Percentiles rank a stretch among this genome's conserved stretches.
Evolutionary conservation across 2,888 invertebrate genomes (phyloP).

Genomic region (Balanococcus diminutus): DNA sequence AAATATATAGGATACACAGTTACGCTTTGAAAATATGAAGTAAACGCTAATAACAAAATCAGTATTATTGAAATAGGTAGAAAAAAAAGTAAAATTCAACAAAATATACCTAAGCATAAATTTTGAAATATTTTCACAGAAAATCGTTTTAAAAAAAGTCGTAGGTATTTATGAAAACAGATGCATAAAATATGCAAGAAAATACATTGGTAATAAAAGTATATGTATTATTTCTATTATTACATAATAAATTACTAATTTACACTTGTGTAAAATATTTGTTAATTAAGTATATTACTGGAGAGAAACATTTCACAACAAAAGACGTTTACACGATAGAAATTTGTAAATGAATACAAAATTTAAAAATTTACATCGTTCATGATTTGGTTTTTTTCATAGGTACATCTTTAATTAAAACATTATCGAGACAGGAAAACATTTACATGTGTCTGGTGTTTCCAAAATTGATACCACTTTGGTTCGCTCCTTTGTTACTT

Average conservation of each 20-base stretch:
- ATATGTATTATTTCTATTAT: slow-evolving; percentile 5
- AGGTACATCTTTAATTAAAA: slow-evolving; percentile 7
- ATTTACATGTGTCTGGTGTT: slow-evolving; percentile 96
- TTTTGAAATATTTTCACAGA: slow-evolving; percentile 5
- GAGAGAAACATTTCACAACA: background rate
- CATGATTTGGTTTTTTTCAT: slow-evolving; percentile 31
- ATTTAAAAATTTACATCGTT: slow-evolving; percentile 17
- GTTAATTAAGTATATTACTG: slow-evolving; percentile 31
- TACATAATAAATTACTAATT: slow-evolving; percentile 40
- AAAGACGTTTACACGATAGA: background rate
- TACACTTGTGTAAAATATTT: background rate
- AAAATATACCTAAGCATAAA: background rate
- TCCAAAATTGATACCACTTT: slow-evolving; percentile 95
- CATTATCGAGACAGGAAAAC: background rate
- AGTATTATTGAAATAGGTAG: background rate
- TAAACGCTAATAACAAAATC: background rate
- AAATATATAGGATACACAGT: background rate
- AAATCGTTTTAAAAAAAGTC: no score
- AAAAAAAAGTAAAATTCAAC: background rate
- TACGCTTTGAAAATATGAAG: background rate
- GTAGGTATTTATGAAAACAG: background rate
- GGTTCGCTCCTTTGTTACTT: slow-evolving; percentile 96
- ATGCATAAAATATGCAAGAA: slow-evolving; percentile 12
- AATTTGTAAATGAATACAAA: background rate
- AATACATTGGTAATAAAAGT: background rate